Evolutionary conservation across 2,113 vertebrate genomes (phyloP).

Genomic region (Ellobius talpinus): DNA sequence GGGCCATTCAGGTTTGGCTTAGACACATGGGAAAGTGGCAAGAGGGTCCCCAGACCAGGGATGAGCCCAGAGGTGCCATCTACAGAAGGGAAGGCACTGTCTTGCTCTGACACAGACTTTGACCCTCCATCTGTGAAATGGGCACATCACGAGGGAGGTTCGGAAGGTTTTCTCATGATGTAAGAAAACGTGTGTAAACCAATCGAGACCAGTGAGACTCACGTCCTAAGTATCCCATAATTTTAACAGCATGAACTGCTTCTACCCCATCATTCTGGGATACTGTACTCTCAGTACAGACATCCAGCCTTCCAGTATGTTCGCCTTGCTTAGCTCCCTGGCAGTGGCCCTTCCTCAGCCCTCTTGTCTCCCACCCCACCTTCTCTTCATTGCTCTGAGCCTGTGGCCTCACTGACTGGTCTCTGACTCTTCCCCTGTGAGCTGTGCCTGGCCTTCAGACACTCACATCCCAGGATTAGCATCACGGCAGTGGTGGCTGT

Average conservation of each 20-base stretch:
- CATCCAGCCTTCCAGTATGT: not conserved
- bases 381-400: not conserved
- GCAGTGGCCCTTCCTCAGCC: too few species aligned
- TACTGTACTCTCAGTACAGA: not conserved
- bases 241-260: not conserved
- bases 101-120: not conserved
- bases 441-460: not conserved
- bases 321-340: not conserved
- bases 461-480: accelerated
- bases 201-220: not conserved
- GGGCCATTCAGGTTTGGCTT: not conserved
- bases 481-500: not conserved
- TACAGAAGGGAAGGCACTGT: not conserved
- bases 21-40: not conserved
- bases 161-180: not conserved
- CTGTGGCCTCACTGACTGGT: not conserved
- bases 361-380: not conserved
- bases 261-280: not conserved
- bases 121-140: not conserved
- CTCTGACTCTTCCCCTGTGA: not conserved
- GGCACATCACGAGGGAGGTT: not conserved
- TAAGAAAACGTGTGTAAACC: not conserved
- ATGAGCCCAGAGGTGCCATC: not conserved
- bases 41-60: not conserved
- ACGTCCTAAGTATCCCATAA: not conserved